Evolutionary conservation across 2,797 vertebrate genomes (phyloP), one percentile per base, ranked within the genome.

Genomic region (Phylloscopus collybita): DNA sequence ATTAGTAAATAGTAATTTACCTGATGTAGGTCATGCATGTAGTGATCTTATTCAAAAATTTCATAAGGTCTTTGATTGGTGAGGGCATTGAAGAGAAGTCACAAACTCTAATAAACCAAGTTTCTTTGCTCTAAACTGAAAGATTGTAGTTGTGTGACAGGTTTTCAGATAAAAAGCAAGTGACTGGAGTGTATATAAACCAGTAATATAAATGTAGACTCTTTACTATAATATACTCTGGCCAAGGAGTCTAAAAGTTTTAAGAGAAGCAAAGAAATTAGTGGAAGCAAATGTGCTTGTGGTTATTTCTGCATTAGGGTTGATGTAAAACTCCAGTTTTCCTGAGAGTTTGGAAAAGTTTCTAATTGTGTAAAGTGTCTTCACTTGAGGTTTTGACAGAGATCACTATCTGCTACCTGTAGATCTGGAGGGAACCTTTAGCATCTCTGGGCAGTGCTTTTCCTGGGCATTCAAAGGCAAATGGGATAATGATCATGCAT

Each of bases 11-110:
- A 40, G 26, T 74, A 14, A 18, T 27, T 74, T 65, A 25, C 5
- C 25, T 66, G 8, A 16, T 0, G 1, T 3, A 64, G 25, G 3
- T 1, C 34, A 13, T 67, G 16, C 9, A 7, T 19, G 3, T 62
- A 51, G 50, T 51, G 64, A 60, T 66, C 8, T 44, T 13, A 40
- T 56, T 9, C 8, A 23, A 42, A 71, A 45, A 54, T 60, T 75
- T 79, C 8, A 15, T 36, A 6, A 32, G 5, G 2, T 59, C 13
- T 16, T 26, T 60, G 7, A 30, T 45, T 6, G 7, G 13, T 11
- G 20, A 44, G 7, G 6, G 4, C 9, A 30, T 19, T 34, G 21
- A 45, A 69, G 18, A 38, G 5, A n/a, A 54, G 5, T 8, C 42
- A 19, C 2, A 14, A 69, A 29, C 9, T 47, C 8, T 47, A 69